Percentiles rank a stretch among this genome's conserved stretches.
Evolutionary conservation across 2,113 vertebrate species (phyloP).

Genomic region (Lagopus muta): DNA sequence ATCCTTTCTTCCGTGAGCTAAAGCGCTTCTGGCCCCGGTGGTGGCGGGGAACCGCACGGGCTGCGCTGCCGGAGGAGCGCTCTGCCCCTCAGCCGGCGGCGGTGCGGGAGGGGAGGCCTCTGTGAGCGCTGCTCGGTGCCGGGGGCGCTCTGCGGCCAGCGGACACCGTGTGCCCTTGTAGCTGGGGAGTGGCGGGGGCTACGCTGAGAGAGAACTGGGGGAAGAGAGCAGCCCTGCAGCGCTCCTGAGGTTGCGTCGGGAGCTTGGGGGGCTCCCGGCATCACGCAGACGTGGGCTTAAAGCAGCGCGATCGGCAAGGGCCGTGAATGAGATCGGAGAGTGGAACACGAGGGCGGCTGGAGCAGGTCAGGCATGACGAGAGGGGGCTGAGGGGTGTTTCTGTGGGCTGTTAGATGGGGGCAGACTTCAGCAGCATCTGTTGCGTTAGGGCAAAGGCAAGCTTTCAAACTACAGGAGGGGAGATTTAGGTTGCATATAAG

Average conservation of each 20-base stretch:
- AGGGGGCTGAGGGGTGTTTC: not conserved
- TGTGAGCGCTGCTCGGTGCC: rapidly evolving
- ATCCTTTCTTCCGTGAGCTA: too few species aligned
- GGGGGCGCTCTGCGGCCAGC: too few species aligned
- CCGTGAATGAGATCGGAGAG: rapidly evolving
- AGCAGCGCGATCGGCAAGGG: not conserved
- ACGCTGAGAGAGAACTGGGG: not conserved
- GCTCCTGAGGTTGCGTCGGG: rapidly evolving
- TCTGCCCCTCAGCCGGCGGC: too few species aligned
- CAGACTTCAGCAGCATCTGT: too few species aligned
- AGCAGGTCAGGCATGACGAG: too few species aligned
- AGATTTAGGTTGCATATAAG: too few species aligned
- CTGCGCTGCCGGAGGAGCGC: rapidly evolving
- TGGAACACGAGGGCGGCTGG: not conserved
- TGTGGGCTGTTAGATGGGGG: too few species aligned
- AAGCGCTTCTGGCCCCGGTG: not conserved
- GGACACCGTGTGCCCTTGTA: not conserved
- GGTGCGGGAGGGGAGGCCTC: not conserved
- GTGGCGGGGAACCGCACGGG: too few species aligned
- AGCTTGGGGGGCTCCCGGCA: not conserved
- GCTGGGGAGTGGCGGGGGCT: rapidly evolving
- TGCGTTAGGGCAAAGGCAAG: too few species aligned
- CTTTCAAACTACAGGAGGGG: too few species aligned
- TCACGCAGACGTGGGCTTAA: rapidly evolving
- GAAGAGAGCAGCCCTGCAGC: not conserved